Evolutionary conservation across 2,888 invertebrate genomes (phyloP).

Genomic region (Helicoverpa assulta): DNA sequence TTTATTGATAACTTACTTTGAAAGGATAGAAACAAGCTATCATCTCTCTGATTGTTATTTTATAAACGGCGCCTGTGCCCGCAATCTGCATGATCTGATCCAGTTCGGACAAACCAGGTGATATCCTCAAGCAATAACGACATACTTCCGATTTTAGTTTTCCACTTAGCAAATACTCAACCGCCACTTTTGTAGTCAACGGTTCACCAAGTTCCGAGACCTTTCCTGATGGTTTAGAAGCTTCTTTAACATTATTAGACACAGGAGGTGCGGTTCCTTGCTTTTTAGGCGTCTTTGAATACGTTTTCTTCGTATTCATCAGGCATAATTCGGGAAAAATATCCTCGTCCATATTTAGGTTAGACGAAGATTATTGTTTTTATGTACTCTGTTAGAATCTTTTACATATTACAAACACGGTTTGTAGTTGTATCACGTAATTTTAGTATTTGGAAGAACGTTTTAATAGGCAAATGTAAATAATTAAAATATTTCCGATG

Average conservation of each 20-base stretch:
- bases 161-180: conserved; percentile 78
- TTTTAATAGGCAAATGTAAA: background rate
- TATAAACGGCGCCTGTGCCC: conserved; percentile 73
- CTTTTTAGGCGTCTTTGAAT: conserved; percentile 43
- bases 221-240: background rate
- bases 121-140: conserved; percentile 79
- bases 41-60: conserved; percentile 81
- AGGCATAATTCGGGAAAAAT: conserved; percentile 47
- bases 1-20: conserved; percentile 76
- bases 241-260: conserved; percentile 21
- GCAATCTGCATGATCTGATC: conserved; percentile 80
- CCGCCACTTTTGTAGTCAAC: conserved; percentile 78
- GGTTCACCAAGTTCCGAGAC: conserved; percentile 47
- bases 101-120: conserved; percentile 73
- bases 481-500: conserved; percentile 21
- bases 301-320: conserved; percentile 53
- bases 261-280: conserved; percentile 1
- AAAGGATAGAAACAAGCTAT: conserved; percentile 83
- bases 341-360: conserved; percentile 68
- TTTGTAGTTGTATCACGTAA: background rate
- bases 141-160: conserved; percentile 78
- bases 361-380: conserved; percentile 36
- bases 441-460: background rate
- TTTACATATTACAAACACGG: conserved; percentile 31
- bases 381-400: background rate